These are phyloP conservation scores for Anguilla megastoma DNA, from an alignment of 2,797 vertebrate species.

Conservation along the genomic window DNA sequence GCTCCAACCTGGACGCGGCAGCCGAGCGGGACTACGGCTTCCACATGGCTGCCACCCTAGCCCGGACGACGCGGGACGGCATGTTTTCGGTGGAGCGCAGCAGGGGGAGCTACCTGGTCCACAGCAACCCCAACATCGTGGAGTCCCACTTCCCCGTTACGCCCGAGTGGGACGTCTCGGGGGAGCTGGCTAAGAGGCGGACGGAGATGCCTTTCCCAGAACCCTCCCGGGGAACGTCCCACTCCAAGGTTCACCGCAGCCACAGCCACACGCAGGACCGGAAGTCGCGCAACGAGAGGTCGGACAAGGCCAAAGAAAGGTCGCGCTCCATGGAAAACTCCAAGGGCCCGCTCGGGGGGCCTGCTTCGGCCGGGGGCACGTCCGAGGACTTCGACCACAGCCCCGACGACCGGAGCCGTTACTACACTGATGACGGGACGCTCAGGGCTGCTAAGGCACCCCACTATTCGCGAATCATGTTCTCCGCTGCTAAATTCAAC, in stretches of 20 bases:
- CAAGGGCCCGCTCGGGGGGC: slow-evolving; percentile 84
- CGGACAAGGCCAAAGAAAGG: slow-evolving; percentile 94
- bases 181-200: slow-evolving; percentile 92
- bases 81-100: slow-evolving; percentile 90
- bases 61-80: slow-evolving; percentile 87
- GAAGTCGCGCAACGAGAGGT: slow-evolving; percentile 90
- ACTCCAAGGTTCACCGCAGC: slow-evolving; percentile 96
- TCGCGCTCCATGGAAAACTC: slow-evolving; percentile 98
- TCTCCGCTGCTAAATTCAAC: slow-evolving; percentile 75
- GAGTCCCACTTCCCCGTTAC: slow-evolving; percentile 90
- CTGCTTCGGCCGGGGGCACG: slow-evolving; percentile 77
- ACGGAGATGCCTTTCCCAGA: slow-evolving; percentile 99
- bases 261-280: slow-evolving; percentile 98
- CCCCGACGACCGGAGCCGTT: slow-evolving; percentile 85
- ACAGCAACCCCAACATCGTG: slow-evolving; percentile 89
- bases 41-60: slow-evolving; percentile 82
- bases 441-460: slow-evolving; percentile 81
- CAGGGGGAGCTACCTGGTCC: slow-evolving; percentile 83
- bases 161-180: slow-evolving; percentile 97
- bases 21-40: slow-evolving; percentile 88
- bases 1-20: slow-evolving; percentile 82
- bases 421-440: slow-evolving; percentile 90
- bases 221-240: slow-evolving; percentile 91
- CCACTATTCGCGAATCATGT: slow-evolving; percentile 82
- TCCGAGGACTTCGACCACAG: slow-evolving; percentile 86